Evolutionary conservation across 1,140 invertebrate species (phyloP).

Genomic region (Bombus ignitus): DNA sequence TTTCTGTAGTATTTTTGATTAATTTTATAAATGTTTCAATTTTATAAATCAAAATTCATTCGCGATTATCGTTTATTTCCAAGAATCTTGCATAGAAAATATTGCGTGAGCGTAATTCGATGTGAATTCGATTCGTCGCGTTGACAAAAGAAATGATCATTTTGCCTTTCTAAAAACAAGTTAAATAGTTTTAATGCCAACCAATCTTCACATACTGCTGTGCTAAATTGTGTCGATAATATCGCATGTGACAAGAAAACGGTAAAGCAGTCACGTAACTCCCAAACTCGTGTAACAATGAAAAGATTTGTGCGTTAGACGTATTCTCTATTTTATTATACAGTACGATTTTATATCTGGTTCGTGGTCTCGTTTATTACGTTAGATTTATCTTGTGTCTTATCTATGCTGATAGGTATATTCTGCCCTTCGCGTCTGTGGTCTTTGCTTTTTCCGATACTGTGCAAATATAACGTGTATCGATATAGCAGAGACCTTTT

Average conservation of each 20-base stretch:
- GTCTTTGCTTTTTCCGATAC: background rate
- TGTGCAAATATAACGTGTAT: background rate
- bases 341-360: background rate
- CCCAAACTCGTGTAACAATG: background rate
- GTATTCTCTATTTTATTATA: background rate
- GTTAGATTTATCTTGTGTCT: background rate
- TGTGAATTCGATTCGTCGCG: too few relatives aligned
- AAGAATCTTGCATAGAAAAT: too few relatives aligned
- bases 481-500: background rate
- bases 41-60: too few relatives aligned
- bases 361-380: background rate
- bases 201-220: background rate
- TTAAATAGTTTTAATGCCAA: background rate
- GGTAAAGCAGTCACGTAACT: background rate
- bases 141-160: too few relatives aligned
- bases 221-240: background rate
- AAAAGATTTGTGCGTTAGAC: background rate
- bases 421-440: accelerated
- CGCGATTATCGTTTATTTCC: too few relatives aligned
- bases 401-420: background rate
- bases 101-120: too few relatives aligned
- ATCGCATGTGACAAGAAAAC: background rate
- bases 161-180: too few relatives aligned
- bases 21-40: too few relatives aligned
- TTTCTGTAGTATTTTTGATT: too few relatives aligned